Conservation (phyloP, 2,888 invertebrate species). For the Elmis aenea region DNA sequence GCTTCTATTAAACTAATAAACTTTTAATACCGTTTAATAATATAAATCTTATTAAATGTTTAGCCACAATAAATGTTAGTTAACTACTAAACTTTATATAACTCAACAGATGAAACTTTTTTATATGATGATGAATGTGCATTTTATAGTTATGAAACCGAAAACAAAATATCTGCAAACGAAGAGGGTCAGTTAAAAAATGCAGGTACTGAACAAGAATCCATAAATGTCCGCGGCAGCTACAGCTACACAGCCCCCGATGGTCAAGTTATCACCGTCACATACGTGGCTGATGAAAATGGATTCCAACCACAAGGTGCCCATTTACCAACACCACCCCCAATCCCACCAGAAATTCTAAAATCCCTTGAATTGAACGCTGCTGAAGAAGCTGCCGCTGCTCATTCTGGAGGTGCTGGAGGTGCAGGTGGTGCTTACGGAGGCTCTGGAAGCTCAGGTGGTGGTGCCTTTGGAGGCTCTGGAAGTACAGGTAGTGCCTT, state of each 20-base stretch:
- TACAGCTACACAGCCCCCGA: slow-evolving; percentile 51
- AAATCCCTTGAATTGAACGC: slow-evolving; percentile 45
- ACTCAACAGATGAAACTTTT: too few relatives aligned
- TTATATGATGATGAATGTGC: too few relatives aligned
- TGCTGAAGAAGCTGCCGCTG: slow-evolving; percentile 34
- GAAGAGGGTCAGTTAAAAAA: slow-evolving; percentile 70
- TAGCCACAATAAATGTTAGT: too few relatives aligned
- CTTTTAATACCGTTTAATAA: too few relatives aligned
- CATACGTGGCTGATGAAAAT: too few relatives aligned
- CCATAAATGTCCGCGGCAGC: slow-evolving; percentile 48
- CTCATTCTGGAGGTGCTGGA: slow-evolving; percentile 7
- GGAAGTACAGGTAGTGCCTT: slow-evolving; percentile 19
- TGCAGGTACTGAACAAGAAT: slow-evolving; percentile 58
- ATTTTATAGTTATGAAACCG: slow-evolving; percentile 67
- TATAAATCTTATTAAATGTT: too few relatives aligned
- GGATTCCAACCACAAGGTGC: too few relatives aligned
- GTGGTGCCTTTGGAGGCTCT: slow-evolving; percentile 11
- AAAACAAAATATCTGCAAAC: slow-evolving; percentile 69
- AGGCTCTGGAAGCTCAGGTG: too few relatives aligned
- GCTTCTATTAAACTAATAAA: too few relatives aligned
- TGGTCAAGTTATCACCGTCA: slow-evolving; percentile 47
- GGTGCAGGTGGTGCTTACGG: too few relatives aligned
- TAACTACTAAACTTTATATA: too few relatives aligned
- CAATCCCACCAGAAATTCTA: slow-evolving; percentile 53
- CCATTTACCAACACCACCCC: slow-evolving; percentile 54